Evolutionary conservation across 2,113 vertebrate species (phyloP).

Genomic region (Collichthys lucidus): DNA sequence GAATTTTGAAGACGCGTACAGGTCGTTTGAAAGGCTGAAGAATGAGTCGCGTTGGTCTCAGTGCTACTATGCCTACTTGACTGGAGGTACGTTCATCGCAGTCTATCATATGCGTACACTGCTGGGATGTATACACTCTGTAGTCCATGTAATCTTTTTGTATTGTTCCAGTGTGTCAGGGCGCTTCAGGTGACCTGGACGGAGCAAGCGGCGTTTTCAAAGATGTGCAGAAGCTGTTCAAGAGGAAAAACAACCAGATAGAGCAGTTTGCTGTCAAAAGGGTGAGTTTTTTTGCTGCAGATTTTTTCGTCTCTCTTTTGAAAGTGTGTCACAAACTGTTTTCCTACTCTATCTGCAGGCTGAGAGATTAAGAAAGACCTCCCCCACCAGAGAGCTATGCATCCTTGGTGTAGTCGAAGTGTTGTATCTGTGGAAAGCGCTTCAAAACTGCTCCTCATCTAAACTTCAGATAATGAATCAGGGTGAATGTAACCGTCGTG

Average conservation of each 20-base stretch:
- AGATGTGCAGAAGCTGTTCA: slow-evolving; percentile 98
- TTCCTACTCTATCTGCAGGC: slow-evolving; percentile 83
- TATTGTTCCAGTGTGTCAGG: slow-evolving; percentile 89
- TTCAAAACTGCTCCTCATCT: slow-evolving; percentile 94
- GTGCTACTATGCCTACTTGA: slow-evolving; percentile 98
- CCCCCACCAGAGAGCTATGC: slow-evolving; percentile 90
- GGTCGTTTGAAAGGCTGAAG: slow-evolving; percentile 95
- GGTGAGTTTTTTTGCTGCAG: slow-evolving; percentile 78
- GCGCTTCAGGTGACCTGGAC: slow-evolving; percentile 91
- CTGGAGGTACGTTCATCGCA: slow-evolving; percentile 87
- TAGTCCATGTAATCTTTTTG: background rate
- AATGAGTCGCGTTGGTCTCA: slow-evolving; percentile 98
- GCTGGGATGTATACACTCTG: background rate
- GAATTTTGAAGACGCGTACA: slow-evolving; percentile 94
- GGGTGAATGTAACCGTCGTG: slow-evolving; percentile 80
- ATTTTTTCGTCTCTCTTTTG: background rate
- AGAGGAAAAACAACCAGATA: slow-evolving; percentile 99
- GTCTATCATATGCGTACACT: background rate
- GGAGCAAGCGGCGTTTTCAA: slow-evolving; percentile 92
- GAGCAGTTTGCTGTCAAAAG: slow-evolving; percentile 98
- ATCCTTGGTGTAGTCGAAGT: slow-evolving; percentile 95
- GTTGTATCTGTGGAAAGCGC: slow-evolving; percentile 97
- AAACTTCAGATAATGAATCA: slow-evolving; percentile 98
- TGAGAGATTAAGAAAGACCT: slow-evolving; percentile 91
- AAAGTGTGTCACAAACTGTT: slow-evolving; percentile 1